Evolutionary conservation across 2,888 invertebrate species (phyloP), one percentile per base, ranked within the genome.

Genomic region (Criorhina ranunculi): DNA sequence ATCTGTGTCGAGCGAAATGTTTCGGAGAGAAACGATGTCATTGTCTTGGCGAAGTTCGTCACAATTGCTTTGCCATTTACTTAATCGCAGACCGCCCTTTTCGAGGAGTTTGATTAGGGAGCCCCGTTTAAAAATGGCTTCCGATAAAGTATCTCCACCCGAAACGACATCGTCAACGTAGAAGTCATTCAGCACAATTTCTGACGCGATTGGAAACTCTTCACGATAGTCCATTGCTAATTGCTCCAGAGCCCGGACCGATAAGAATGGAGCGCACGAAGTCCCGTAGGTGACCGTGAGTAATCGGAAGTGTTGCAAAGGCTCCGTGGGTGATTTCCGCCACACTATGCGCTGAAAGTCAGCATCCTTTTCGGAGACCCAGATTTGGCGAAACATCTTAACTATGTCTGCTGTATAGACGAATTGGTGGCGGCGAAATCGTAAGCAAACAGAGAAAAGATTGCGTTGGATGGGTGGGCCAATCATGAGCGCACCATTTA

Each of bases 311-410:
- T 62, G 62, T 55, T 53, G 19, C 4, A 64, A 15, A 12, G 42
- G 15, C 11, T 62, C 69, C 5, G 31, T 33, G 6, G 31, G 12
- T 17, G 59, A 59, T 35, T 53, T 40, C 15, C 70, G 53, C 70
- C 78, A 78, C 8, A 78, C 62, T n/a, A 70, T 78, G 3, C 49
- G 51, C 17, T 62, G 77, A 42, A 40, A 69, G n/a, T 78, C 62
- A 5, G 9, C 7, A 53, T 70, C 46, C 31, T 59, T 33, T 8
- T 79, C 51, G 11, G 49, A 9, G 15, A 66, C 31, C 40, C 49
- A 59, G 17, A 72, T 79, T 49, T 73, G 86, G 1, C 82, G 77
- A 42, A 87, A 86, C 85, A 87, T 87, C 29, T 87, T 85, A 8
- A 79, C 59, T 5, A 86, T 83, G 37, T 79, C 83, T 0, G 83